A percentile compares a stretch with the other conserved stretches of the same genome.
Conservation (phyloP, 1,140 invertebrate species). For the Diabrotica virgifera region DNA sequence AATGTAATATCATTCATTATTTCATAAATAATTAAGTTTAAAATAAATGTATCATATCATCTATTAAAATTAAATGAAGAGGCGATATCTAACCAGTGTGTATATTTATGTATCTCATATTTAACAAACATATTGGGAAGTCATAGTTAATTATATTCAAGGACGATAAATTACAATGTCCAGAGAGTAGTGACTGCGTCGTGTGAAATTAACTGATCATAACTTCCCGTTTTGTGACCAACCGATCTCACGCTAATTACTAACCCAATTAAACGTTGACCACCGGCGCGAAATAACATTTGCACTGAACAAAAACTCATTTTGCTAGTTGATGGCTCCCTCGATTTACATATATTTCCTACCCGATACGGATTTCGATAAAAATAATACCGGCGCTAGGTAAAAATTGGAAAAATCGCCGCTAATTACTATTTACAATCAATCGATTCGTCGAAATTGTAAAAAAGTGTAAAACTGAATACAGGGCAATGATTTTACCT, state of each 20-base stretch:
- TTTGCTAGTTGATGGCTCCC: neutral
- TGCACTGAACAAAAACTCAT: slow-evolving; percentile 11
- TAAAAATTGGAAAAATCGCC: too few relatives aligned
- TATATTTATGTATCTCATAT: neutral
- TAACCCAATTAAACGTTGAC: slow-evolving; percentile 17
- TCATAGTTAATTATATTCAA: slow-evolving; percentile 31
- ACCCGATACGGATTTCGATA: neutral
- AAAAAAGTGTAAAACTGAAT: too few relatives aligned
- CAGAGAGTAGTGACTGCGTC: slow-evolving; percentile 23
- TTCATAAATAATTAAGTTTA: too few relatives aligned
- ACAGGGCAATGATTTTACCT: too few relatives aligned
- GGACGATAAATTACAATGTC: slow-evolving; percentile 33
- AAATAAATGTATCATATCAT: too few relatives aligned
- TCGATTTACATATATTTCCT: neutral
- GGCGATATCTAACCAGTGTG: neutral
- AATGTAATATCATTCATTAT: too few relatives aligned
- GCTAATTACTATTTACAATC: too few relatives aligned
- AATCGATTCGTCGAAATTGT: too few relatives aligned
- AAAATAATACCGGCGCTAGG: too few relatives aligned
- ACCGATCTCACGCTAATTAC: slow-evolving; percentile 35
- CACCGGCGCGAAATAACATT: slow-evolving; percentile 9
- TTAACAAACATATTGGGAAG: slow-evolving; percentile 11
- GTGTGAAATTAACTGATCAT: slow-evolving; percentile 39
- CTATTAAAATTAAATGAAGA: neutral
- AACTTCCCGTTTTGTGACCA: slow-evolving; percentile 34